phyloP scores from a whole-genome alignment of 2,888 invertebrate genomes.

The Tupiocoris notatus region DNA sequence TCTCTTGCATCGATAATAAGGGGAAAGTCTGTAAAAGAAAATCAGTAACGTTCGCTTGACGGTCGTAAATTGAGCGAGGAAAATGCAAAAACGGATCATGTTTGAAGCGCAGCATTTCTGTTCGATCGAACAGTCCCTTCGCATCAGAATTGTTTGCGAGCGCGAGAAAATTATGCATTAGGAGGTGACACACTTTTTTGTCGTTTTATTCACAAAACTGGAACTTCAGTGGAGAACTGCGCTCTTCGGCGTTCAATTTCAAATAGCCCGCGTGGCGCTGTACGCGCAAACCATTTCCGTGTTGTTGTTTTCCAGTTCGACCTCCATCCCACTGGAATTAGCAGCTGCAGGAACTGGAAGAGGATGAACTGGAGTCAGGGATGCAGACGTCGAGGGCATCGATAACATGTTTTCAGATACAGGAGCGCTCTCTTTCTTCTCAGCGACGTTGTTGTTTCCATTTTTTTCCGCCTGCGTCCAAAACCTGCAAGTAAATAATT shows the following conservation, averaged over 20 bases:
- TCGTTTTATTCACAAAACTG: too few species aligned
- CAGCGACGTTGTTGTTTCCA: neutral
- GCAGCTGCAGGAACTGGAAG: neutral
- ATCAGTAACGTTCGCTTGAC: too few species aligned
- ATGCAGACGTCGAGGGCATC: neutral
- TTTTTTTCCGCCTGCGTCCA: neutral
- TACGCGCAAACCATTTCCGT: slow-evolving; percentile 23
- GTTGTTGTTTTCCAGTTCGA: slow-evolving; percentile 30
- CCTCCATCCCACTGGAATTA: slow-evolving; percentile 1
- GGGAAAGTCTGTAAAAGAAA: too few species aligned
- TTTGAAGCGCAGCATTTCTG: too few species aligned
- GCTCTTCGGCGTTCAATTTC: slow-evolving; percentile 1
- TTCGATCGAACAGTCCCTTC: too few species aligned
- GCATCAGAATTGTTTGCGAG: too few species aligned
- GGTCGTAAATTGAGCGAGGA: too few species aligned
- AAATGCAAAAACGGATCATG: too few species aligned
- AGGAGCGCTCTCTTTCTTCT: neutral
- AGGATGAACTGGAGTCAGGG: neutral
- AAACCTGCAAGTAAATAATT: neutral
- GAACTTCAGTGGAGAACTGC: too few species aligned
- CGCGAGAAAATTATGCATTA: too few species aligned
- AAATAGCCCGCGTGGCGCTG: slow-evolving; percentile 22
- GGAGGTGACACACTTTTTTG: too few species aligned
- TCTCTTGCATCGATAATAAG: too few species aligned
- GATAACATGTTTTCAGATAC: neutral